These are phyloP conservation scores for Dastarcus helophoroides DNA, from an alignment of 2,888 invertebrate species.

Conservation along the genomic window DNA sequence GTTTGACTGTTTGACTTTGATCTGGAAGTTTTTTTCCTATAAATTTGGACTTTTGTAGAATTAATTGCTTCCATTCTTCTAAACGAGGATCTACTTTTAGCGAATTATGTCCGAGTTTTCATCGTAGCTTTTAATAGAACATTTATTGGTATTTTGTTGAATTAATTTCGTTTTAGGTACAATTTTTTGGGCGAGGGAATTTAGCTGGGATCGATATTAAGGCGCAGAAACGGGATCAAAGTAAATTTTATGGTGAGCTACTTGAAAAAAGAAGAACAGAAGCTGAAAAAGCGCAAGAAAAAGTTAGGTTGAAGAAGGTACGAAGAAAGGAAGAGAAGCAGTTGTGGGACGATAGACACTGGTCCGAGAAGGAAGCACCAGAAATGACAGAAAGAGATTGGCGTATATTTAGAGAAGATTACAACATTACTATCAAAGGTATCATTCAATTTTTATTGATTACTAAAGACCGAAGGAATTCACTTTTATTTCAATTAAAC, in stretches of 20 bases:
- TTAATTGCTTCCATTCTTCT: too few relatives aligned
- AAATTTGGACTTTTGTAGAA: too few relatives aligned
- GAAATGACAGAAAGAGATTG: conserved; percentile 99
- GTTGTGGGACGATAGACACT: conserved; percentile 98
- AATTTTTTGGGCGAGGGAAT: conserved; percentile 96
- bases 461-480: too few relatives aligned
- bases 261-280: conserved; percentile 91
- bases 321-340: conserved; percentile 95
- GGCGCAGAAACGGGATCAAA: conserved; percentile 87
- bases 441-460: too few relatives aligned
- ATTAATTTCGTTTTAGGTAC: too few relatives aligned
- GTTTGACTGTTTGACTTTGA: too few relatives aligned
- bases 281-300: conserved; percentile 94
- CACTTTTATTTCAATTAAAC: too few relatives aligned
- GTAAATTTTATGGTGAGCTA: conserved; percentile 93
- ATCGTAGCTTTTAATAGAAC: conserved; percentile 1
- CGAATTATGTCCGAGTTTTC: too few relatives aligned
- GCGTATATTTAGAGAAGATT: conserved; percentile 99
- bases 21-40: too few relatives aligned
- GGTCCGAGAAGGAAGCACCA: conserved; percentile 86
- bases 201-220: conserved; percentile 98
- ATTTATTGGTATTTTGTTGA: conserved; percentile 7
- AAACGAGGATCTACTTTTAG: too few relatives aligned
- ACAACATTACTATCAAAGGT: conserved; percentile 94
- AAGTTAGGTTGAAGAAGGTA: conserved; percentile 81